Percentiles rank a stretch among this genome's conserved stretches.
Evolutionary conservation across 2,888 invertebrate genomes (phyloP).

Genomic region (Chydorus sphaericus): DNA sequence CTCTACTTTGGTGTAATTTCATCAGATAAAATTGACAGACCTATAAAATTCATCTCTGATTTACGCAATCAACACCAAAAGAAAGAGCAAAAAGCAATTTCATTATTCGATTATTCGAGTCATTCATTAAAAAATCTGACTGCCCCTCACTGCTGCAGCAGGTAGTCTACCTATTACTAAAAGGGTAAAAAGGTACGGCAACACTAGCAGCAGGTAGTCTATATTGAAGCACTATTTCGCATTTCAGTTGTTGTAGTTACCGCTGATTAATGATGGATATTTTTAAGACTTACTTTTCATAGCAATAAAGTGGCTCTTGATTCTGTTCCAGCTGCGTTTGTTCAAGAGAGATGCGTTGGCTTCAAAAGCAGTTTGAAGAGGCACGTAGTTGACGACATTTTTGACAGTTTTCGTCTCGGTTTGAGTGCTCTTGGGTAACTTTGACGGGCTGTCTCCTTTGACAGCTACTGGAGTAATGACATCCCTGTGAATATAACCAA

Average conservation of each 20-base stretch:
- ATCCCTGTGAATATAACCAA: conserved; percentile 16
- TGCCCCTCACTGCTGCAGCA: too few relatives aligned
- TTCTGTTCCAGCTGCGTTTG: conserved; percentile 39
- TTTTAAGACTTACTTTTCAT: conserved; percentile 2
- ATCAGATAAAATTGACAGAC: too few relatives aligned
- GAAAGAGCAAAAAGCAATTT: not conserved
- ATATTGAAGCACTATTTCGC: too few relatives aligned
- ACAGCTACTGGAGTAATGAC: conserved; percentile 7
- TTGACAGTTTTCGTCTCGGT: conserved; percentile 24
- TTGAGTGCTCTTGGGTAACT: conserved; percentile 23
- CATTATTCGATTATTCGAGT: too few relatives aligned
- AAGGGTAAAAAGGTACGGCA: too few relatives aligned
- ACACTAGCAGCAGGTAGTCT: too few relatives aligned
- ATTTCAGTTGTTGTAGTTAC: too few relatives aligned
- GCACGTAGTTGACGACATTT: conserved; percentile 39
- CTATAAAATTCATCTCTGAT: too few relatives aligned
- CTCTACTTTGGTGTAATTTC: too few relatives aligned
- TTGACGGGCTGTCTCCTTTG: conserved; percentile 17
- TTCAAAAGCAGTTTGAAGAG: conserved; percentile 49
- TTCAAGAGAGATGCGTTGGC: conserved; percentile 33
- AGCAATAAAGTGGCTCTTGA: conserved; percentile 33
- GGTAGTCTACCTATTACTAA: too few relatives aligned
- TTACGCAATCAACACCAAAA: not conserved
- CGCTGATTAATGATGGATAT: too few relatives aligned
- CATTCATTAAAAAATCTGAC: too few relatives aligned